Evolutionary conservation across 92 coral and sea anemone genomes (phyloP), one percentile per base, ranked within the genome.

Genomic region (Zoanthus gigantus): DNA sequence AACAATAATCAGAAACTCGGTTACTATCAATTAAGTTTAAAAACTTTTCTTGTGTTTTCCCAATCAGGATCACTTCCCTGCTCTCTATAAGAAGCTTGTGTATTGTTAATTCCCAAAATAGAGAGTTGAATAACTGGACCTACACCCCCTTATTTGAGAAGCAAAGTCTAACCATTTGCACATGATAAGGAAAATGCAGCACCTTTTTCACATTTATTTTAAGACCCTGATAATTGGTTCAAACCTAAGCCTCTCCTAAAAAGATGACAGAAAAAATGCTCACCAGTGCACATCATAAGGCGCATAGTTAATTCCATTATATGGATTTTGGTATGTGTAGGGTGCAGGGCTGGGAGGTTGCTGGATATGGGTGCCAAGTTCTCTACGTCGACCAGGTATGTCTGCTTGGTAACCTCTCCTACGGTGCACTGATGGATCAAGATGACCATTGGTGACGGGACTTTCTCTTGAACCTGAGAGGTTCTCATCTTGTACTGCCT

Each of bases 401-500:
- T 77, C 72, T 17, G 73, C 4, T 28, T 46, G 85, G 58, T 60
- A 48, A 28, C 85, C 42, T 48, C 57, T 47, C 23, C 85, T 54
- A n/a, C 75, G 82, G 67, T 54, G 60, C 57, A 71, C 29, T 46
- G 76, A 71, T 66, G 58, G 91, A 46, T 94, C 95, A 54, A 82
- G 77, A 80, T 96, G 98, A 5, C 98, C 98, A 88, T 96, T 96
- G 86, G 94, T 84, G 76, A 83, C 86, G 23, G 52, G 60, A 82
- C 90, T 67, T 88, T 88, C 91, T 86, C 78, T 86, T 83, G 89
- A 83, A 61, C 93, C 93, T 75, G 78, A 67, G 78, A 92, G 76
- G 79, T 88, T 89, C 82, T 97, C 99, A n/a, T 97, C 99, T 78
- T 97, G 97, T 57, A 95, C 90, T 14, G 98, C 94, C 78, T 94